These are phyloP conservation scores for Tetheella fluctuosa DNA, from an alignment of 2,888 invertebrate species.

Conservation along the genomic window DNA sequence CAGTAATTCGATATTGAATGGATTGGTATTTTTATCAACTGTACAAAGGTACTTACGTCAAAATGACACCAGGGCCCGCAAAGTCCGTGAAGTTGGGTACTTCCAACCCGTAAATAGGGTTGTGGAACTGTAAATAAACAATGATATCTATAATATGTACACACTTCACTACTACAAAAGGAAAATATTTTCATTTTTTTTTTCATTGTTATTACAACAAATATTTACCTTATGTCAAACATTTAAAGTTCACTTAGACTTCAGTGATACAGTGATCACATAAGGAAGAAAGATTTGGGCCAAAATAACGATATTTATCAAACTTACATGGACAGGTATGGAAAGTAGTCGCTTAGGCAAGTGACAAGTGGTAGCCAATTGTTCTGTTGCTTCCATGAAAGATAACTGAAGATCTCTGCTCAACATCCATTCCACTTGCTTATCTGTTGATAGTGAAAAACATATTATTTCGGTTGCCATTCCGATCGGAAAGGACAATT, in stretches of 20 bases:
- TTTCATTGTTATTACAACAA: too few relatives aligned
- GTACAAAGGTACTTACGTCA: conserved; percentile 86
- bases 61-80: conserved; percentile 95
- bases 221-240: too few relatives aligned
- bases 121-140: conserved; percentile 84
- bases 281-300: too few relatives aligned
- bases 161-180: too few relatives aligned
- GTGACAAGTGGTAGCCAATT: conserved; percentile 86
- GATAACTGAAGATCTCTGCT: conserved; percentile 89
- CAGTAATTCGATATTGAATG: too few relatives aligned
- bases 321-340: conserved; percentile 86
- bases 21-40: too few relatives aligned
- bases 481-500: too few relatives aligned
- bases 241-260: too few relatives aligned
- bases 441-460: conserved; percentile 85
- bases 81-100: conserved; percentile 96
- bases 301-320: not conserved
- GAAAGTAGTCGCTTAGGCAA: conserved; percentile 86
- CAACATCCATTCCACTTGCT: conserved; percentile 93
- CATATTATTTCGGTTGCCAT: conserved; percentile 10
- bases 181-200: too few relatives aligned
- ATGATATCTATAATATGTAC: too few relatives aligned
- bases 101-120: conserved; percentile 89
- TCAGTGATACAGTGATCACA: too few relatives aligned
- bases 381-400: conserved; percentile 88